Conservation (phyloP, 2,888 invertebrate species). For the Pinctada fucata region DNA sequence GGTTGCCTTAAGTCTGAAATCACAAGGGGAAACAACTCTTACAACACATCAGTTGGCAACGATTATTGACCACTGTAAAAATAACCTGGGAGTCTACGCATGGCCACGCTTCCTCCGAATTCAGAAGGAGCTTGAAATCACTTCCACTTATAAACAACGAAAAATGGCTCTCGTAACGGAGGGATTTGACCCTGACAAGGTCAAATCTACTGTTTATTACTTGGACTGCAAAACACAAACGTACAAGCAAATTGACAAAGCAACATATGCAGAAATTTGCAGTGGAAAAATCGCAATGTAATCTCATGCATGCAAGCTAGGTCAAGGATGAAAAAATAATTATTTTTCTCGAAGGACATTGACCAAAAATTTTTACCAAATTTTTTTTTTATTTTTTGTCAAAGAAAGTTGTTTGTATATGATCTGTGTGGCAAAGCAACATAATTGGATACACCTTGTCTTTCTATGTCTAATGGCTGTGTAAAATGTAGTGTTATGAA, state of each 20-base stretch:
- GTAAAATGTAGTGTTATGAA: too few species aligned
- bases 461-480: too few species aligned
- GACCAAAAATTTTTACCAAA: too few species aligned
- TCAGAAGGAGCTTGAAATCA: slow-evolving; percentile 41
- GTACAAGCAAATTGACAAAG: slow-evolving; percentile 32
- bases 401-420: too few species aligned
- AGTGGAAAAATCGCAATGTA: background rate
- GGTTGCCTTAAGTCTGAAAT: slow-evolving; percentile 60
- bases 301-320: background rate
- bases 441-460: too few species aligned
- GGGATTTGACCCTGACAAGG: slow-evolving; percentile 41
- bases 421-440: too few species aligned
- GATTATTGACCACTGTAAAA: slow-evolving; percentile 51
- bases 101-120: slow-evolving; percentile 53
- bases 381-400: too few species aligned
- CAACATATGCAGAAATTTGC: background rate
- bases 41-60: slow-evolving; percentile 39
- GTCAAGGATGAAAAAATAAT: too few species aligned
- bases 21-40: slow-evolving; percentile 4
- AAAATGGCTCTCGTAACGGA: slow-evolving; percentile 44
- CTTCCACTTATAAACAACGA: slow-evolving; percentile 51
- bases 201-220: slow-evolving; percentile 42
- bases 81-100: slow-evolving; percentile 65
- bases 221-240: slow-evolving; percentile 31
- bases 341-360: too few species aligned